Evolutionary conservation across 2,888 invertebrate genomes (phyloP).

Genomic region (Heliconius erato): DNA sequence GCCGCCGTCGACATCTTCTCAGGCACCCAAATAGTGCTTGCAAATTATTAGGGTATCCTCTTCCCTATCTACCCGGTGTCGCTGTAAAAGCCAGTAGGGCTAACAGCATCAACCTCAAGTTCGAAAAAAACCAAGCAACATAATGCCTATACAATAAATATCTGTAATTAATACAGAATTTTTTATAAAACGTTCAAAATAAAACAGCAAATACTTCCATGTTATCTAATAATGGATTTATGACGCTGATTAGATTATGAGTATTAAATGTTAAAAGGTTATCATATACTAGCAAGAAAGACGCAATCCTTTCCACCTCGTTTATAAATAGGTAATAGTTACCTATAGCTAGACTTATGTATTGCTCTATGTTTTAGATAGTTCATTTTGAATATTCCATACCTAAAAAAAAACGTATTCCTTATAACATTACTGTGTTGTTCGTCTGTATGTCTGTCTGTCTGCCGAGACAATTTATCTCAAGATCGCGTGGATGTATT

Average conservation of each 20-base stretch:
- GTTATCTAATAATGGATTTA: slow-evolving; percentile 13
- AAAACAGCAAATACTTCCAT: slow-evolving; percentile 7
- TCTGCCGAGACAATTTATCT: too few species aligned
- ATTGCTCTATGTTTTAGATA: background rate
- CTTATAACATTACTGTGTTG: background rate
- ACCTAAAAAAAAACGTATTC: background rate
- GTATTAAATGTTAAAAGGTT: slow-evolving; percentile 28
- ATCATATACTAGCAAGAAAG: slow-evolving; percentile 3
- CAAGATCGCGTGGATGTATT: too few species aligned
- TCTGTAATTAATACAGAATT: background rate
- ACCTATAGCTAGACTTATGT: background rate
- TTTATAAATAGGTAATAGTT: too few species aligned
- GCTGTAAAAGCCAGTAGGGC: too few species aligned
- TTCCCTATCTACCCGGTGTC: too few species aligned
- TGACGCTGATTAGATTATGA: background rate
- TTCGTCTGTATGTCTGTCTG: background rate
- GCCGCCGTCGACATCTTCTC: too few species aligned
- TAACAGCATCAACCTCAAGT: too few species aligned
- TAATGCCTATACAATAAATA: too few species aligned
- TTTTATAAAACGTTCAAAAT: background rate
- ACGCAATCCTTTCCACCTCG: background rate
- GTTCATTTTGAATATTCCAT: background rate
- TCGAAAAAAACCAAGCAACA: too few species aligned
- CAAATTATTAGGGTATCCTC: too few species aligned
- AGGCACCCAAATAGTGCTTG: too few species aligned